A percentile compares a stretch with the other conserved stretches of the same genome.
phyloP scores from a whole-genome alignment of 2,113 vertebrate genomes.

The Eonycteris spelaea region DNA sequence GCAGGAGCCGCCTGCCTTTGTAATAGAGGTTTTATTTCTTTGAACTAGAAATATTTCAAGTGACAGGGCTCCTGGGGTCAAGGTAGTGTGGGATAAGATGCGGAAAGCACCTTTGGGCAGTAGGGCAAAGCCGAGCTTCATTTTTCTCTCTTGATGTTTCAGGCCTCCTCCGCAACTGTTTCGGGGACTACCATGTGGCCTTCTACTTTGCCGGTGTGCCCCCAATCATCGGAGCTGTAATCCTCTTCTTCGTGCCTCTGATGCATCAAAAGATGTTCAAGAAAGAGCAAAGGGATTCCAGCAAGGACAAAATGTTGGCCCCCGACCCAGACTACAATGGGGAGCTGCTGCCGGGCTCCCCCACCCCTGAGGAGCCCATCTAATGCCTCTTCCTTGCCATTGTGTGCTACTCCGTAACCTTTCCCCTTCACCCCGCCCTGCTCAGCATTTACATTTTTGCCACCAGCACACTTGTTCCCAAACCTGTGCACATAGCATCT shows the following conservation, averaged over 20 bases:
- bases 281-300: conserved; percentile 84
- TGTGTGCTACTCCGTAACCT: conserved; percentile 11
- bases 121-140: neutral
- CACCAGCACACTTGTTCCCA: conserved; percentile 69
- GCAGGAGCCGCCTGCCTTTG: neutral
- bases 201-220: conserved; percentile 97
- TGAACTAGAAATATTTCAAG: neutral
- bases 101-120: neutral
- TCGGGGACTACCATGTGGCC: conserved; percentile 90
- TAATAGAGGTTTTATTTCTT: conserved; percentile 4
- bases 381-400: conserved; percentile 73
- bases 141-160: conserved; percentile 41
- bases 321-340: conserved; percentile 88
- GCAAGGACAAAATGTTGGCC: conserved; percentile 90
- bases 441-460: conserved; percentile 73
- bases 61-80: neutral
- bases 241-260: conserved; percentile 94
- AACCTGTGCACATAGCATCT: conserved; percentile 62
- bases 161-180: conserved; percentile 93
- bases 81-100: neutral
- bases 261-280: conserved; percentile 87
- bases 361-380: conserved; percentile 90
- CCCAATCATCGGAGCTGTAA: conserved; percentile 91
- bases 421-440: conserved; percentile 57
- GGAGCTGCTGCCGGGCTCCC: conserved; percentile 93